Evolutionary conservation across 2,888 invertebrate genomes (phyloP).

Genomic region (Zygogramma bicolorata): DNA sequence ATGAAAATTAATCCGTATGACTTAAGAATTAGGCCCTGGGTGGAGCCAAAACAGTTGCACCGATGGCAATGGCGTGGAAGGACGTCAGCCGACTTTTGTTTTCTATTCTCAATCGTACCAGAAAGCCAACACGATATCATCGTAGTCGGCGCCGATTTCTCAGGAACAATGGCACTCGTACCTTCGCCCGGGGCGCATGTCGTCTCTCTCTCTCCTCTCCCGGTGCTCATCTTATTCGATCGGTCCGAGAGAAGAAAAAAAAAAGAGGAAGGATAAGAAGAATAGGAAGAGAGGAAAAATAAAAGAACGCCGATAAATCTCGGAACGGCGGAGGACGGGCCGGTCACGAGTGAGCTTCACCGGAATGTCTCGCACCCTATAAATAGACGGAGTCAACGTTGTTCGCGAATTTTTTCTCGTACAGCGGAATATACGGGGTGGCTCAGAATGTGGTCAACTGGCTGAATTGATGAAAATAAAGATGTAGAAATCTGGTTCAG

Average conservation of each 20-base stretch:
- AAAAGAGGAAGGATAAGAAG: conserved; percentile 10
- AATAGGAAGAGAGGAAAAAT: conserved; percentile 17
- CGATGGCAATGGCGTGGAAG: neutral
- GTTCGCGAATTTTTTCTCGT: neutral
- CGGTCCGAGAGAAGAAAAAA: neutral
- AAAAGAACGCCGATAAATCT: conserved; percentile 33
- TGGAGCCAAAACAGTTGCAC: neutral
- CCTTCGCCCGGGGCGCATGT: conserved; percentile 9
- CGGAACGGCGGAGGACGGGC: conserved; percentile 45
- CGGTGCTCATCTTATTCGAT: conserved; percentile 17
- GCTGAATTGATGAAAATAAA: too few relatives aligned
- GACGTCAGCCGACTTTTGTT: neutral
- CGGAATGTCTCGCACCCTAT: conserved; percentile 50
- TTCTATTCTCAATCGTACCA: neutral
- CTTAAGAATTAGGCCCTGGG: too few relatives aligned
- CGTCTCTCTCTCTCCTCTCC: too few relatives aligned
- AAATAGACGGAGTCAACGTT: conserved; percentile 43
- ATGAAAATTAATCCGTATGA: too few relatives aligned
- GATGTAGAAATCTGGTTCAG: too few relatives aligned
- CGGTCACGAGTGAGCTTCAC: conserved; percentile 52
- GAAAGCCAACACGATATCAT: conserved; percentile 6
- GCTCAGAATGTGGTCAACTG: neutral
- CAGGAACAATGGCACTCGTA: conserved; percentile 3
- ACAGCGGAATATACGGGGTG: neutral
- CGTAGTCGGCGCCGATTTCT: conserved; percentile 4